Evolutionary conservation across 2,797 vertebrate genomes (phyloP).

Genomic region (Parauchenoglanis punctatus): DNA sequence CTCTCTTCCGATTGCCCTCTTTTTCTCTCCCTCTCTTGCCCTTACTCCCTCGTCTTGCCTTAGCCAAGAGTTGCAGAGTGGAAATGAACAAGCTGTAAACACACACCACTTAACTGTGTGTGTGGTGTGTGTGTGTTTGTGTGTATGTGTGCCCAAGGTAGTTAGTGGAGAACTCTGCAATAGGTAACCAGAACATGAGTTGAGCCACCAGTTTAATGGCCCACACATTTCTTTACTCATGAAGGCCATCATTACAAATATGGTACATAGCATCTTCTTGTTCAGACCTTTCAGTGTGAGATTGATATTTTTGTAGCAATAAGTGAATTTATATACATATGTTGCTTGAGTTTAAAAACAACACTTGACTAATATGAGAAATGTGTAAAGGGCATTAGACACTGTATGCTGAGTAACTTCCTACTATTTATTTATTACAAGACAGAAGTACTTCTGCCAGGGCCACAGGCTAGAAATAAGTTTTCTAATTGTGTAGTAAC

Average conservation of each 20-base stretch:
- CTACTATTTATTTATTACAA: not conserved
- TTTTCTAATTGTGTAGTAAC: not conserved
- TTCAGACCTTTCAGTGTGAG: not conserved
- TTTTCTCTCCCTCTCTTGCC: constrained; percentile 62
- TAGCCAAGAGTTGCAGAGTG: constrained; percentile 83
- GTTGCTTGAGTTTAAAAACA: not conserved
- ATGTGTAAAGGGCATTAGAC: not conserved
- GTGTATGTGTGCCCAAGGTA: constrained; percentile 40
- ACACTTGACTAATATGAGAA: not conserved
- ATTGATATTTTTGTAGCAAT: not conserved
- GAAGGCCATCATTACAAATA: not conserved
- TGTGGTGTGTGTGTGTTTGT: constrained; percentile 43
- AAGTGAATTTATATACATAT: not conserved
- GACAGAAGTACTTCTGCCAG: not conserved
- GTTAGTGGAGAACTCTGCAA: constrained; percentile 54
- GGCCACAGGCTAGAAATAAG: not conserved
- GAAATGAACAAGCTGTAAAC: constrained; percentile 88
- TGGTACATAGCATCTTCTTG: not conserved
- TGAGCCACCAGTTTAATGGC: constrained; percentile 4
- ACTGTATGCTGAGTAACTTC: not conserved
- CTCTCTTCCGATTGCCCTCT: constrained; percentile 77
- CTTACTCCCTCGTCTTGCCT: constrained; percentile 69
- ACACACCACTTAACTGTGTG: constrained; percentile 83
- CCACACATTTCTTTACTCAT: not conserved
- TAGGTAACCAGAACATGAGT: constrained; percentile 29